Conservation (phyloP, 2,113 vertebrate species). For the Micronycteris hirsuta region DNA sequence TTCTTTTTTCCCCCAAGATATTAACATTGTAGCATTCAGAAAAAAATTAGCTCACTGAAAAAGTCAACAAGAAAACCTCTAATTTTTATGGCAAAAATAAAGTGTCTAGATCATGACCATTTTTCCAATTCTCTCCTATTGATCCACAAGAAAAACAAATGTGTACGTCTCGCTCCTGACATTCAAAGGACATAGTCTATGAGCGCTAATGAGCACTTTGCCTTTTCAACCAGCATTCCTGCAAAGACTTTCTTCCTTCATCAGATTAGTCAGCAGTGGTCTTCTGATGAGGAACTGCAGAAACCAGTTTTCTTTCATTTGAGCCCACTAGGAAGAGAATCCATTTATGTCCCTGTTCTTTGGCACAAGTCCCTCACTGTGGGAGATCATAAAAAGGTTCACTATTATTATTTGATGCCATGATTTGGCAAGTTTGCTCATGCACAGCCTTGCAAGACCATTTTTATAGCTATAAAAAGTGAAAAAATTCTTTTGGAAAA, state of each 20-base stretch:
- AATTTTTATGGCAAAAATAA: constrained; percentile 16
- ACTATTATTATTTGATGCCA: constrained; percentile 30
- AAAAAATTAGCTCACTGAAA: neutral
- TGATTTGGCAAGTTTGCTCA: constrained; percentile 6
- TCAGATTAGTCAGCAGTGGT: neutral
- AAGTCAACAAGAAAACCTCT: neutral
- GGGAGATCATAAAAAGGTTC: neutral
- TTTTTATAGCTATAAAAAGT: neutral
- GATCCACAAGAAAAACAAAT: neutral
- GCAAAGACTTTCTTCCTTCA: neutral
- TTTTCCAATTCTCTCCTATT: neutral
- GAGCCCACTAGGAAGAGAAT: neutral
- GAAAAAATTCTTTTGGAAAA: neutral
- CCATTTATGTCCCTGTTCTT: neutral
- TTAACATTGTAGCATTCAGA: neutral
- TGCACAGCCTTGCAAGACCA: neutral
- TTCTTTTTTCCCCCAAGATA: neutral
- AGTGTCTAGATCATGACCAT: neutral
- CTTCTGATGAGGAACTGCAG: neutral
- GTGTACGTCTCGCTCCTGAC: neutral
- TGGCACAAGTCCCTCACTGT: neutral
- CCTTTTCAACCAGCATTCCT: neutral
- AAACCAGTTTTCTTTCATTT: constrained; percentile 21
- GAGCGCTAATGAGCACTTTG: neutral
- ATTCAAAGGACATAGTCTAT: constrained; percentile 29